Conservation (phyloP, 2,888 invertebrate species). For the Bellardia bayeri region DNA sequence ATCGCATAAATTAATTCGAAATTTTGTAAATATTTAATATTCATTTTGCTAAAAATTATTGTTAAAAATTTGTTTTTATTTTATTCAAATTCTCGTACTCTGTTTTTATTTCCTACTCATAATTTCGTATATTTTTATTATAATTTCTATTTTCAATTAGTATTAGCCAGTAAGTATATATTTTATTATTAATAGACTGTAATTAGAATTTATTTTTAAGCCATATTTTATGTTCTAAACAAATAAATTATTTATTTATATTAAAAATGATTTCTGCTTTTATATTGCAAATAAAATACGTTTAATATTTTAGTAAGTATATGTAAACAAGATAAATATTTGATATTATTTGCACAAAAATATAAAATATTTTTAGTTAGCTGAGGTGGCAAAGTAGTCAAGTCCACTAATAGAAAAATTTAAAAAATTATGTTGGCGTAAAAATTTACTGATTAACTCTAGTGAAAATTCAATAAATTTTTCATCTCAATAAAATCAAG, state of each 20-base stretch:
- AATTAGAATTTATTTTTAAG: constrained; percentile 66
- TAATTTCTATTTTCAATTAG: constrained; percentile 49
- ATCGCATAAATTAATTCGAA: background rate
- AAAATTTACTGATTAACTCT: too few species aligned
- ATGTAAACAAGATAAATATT: background rate
- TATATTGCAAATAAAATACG: background rate
- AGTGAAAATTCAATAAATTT: too few species aligned
- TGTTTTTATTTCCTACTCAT: background rate
- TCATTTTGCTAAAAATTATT: constrained; percentile 30
- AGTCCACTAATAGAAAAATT: too few species aligned
- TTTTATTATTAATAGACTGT: constrained; percentile 66
- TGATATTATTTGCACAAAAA: too few species aligned
- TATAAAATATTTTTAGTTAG: too few species aligned
- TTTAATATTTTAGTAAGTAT: background rate
- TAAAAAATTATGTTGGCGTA: too few species aligned
- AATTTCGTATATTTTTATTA: constrained; percentile 23
- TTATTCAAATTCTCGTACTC: background rate
- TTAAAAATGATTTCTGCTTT: constrained; percentile 32
- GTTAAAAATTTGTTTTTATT: background rate
- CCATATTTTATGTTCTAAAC: constrained; percentile 58
- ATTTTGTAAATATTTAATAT: constrained; percentile 39
- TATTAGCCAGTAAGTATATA: constrained; percentile 30
- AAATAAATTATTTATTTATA: constrained; percentile 70
- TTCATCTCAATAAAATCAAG: too few species aligned
- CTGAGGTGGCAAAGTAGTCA: too few species aligned